Base-by-base conservation (phyloP, 1,140 invertebrate species). In the Drosophila watanabei region DNA sequence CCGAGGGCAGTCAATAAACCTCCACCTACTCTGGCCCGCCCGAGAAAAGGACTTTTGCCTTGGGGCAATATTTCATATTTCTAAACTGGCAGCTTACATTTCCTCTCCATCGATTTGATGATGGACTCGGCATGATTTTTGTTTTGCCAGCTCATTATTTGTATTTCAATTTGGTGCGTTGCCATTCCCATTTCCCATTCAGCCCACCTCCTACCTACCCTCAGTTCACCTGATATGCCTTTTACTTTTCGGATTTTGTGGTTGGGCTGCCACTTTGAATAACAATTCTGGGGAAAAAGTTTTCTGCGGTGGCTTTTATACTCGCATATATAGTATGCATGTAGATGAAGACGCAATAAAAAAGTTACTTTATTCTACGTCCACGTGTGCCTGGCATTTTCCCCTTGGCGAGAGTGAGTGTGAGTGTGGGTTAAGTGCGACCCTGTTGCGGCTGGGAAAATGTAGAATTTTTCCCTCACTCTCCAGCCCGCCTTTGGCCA, bases 71-170 rank as follows among this genome's bases (percentile, higher is more conserved):
- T 88, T 88, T 88, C 80, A 88, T 88, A 80, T 84, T 87, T 77
- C 63, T 84, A 80, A 84, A 78, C 85, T 89, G 85, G 68, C 85
- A 80, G 78, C 85, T 81, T 69, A 89, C 78, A 81, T 83, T 88
- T 80, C 64, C 75, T 72, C 32, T 43, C 64, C 72, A 89, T 84
- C 82, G 84, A 75, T 90, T 79, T 70, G 78, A 76, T 88, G 82
- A 82, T 73, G 46, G 56, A 75, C 78, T 66, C 61, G 85, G 78
- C 86, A 88, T 89, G 85, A 90, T 85, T 89, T 88, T 88, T 88
- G 85, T 88, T 88, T 88, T 80, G 81, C 86, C 81, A 90, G 86
- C 86, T 88, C 81, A 88, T 88, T 88, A 88, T 88, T 79, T 84
- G 81, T 82, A 77, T 88, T 90, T 85, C 85, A 90, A 81, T 88